phyloP scores from a whole-genome alignment of 2,113 vertebrate species.

The Solea senegalensis region DNA sequence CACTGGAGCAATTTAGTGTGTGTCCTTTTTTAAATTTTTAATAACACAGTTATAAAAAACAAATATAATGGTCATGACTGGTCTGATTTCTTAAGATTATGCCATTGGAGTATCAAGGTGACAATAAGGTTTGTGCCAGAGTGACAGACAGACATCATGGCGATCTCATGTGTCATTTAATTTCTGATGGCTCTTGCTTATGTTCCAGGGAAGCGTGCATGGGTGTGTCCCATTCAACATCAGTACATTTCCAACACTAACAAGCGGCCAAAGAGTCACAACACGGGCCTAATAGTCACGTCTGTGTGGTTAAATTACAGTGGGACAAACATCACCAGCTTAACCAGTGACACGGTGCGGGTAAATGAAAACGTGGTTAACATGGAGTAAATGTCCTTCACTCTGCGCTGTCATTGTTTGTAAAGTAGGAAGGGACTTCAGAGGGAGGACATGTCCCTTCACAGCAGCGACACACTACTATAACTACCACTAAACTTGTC shows the following conservation, averaged over 20 bases:
- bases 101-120: too few relatives aligned
- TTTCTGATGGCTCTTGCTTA: neutral
- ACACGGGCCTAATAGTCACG: neutral
- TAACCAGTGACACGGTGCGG: neutral
- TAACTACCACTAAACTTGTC: too few relatives aligned
- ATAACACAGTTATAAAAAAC: too few relatives aligned
- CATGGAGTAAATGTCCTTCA: neutral
- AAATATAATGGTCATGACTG: too few relatives aligned
- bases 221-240: constrained; percentile 45
- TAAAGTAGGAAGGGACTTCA: constrained; percentile 19
- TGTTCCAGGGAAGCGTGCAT: neutral
- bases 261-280: neutral
- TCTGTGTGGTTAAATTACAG: neutral
- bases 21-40: too few relatives aligned
- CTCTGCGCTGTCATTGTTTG: neutral
- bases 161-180: neutral
- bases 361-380: neutral
- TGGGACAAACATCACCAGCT: neutral
- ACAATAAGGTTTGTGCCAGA: neutral
- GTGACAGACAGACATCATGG: neutral
- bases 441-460: constrained; percentile 7
- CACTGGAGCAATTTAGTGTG: too few relatives aligned
- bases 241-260: neutral
- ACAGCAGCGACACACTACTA: too few relatives aligned
- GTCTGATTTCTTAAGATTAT: too few relatives aligned